Evolutionary conservation across 2,888 invertebrate species (phyloP).

Genomic region (Didymodactylos carnosus): DNA sequence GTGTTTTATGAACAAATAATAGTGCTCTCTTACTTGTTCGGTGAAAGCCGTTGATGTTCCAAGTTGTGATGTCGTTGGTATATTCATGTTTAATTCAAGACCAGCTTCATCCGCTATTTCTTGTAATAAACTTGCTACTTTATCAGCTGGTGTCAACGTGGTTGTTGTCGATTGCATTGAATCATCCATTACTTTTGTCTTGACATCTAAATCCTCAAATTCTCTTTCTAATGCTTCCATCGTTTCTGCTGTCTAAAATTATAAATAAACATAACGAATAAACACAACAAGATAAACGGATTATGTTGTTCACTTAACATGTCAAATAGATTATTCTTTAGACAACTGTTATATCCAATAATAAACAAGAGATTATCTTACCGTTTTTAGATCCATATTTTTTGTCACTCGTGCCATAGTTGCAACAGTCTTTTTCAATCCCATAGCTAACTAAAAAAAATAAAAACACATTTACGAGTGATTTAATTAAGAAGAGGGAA

Average conservation of each 20-base stretch:
- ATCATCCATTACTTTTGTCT: slow-evolving; percentile 94
- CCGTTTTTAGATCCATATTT: too few relatives aligned
- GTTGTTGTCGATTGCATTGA: slow-evolving; percentile 97
- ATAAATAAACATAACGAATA: neutral
- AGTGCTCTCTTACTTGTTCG: slow-evolving; percentile 9
- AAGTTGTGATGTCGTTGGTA: slow-evolving; percentile 1
- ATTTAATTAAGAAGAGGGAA: too few relatives aligned
- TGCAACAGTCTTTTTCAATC: neutral
- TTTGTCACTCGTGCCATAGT: neutral
- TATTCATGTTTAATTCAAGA: slow-evolving; percentile 27
- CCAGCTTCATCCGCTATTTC: slow-evolving; percentile 98
- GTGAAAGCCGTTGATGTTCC: slow-evolving; percentile 5
- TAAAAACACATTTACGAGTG: too few relatives aligned
- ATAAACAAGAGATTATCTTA: too few relatives aligned
- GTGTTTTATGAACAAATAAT: too few relatives aligned
- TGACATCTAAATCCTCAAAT: slow-evolving; percentile 95
- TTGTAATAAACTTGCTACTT: slow-evolving; percentile 78
- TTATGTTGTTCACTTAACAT: too few relatives aligned
- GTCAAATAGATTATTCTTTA: too few relatives aligned
- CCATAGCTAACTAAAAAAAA: too few relatives aligned
- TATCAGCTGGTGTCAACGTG: slow-evolving; percentile 78
- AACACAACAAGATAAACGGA: too few relatives aligned
- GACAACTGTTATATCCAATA: too few relatives aligned
- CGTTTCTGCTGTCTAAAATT: slow-evolving; percentile 18
- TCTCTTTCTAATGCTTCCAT: slow-evolving; percentile 77